Base-by-base conservation (phyloP, 2,888 invertebrate genomes). In the Caenorhabditis afra region DNA sequence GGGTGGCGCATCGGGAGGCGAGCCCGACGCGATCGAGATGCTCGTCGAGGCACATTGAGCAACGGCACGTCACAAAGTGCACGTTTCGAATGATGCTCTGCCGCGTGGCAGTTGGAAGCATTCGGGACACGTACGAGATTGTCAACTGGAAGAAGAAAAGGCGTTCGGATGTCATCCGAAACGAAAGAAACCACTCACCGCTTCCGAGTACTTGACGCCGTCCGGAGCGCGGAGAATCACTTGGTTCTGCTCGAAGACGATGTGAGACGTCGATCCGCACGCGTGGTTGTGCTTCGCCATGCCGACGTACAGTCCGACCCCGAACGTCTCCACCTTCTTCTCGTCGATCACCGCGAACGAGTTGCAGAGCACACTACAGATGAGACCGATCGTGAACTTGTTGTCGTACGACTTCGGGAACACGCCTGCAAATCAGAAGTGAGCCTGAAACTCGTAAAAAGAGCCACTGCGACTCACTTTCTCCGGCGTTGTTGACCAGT, bases 261-360 rank as follows among this genome's bases (percentile, higher is more conserved):
- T 66, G 23, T 73, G 73, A 8, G 45, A 44, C 5, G 49, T 64
- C 18, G 78, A 71, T 11, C 66, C 49, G 35, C 78, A 78, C 12
- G 71, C 45, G 37, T 78, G 78, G 50, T 78, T 78, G 23, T 78
- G 78, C 14, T 73, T 78, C 10, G 78, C 49, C 2, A 78, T 11
- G 22, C 71, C 73, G 14, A 78, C 18, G 23, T 67, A 78, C n/a
- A 78, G 1, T 10, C 59, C 78, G 45, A 23, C 50, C 14, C 78
- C 78, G 39, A 78, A 67, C 11, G 73, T 35, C 29, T 78, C 78
- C 3, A 57, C 59, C 5, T 49, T 37, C 5, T 58, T 39, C 23
- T 78, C 78, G 14, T 73, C 62, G 14, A 61, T 62, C 8, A 78
- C 50, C 3, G 73, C 57, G 57, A 78, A 78, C 23, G 73, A 49